Evolutionary conservation across 2,113 vertebrate species (phyloP).

Genomic region (Alces alces): DNA sequence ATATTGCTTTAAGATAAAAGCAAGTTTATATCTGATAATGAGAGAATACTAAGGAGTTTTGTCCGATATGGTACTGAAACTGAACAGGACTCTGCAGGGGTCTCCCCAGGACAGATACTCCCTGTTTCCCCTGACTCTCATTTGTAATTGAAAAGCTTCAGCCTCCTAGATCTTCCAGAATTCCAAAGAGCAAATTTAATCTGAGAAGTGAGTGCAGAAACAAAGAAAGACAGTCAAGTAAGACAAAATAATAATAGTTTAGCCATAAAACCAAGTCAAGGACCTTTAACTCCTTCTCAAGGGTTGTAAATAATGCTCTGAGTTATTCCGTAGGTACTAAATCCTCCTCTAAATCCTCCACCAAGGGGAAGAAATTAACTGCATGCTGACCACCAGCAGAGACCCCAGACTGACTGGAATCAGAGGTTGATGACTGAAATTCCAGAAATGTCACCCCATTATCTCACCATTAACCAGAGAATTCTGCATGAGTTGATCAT

Average conservation of each 20-base stretch:
- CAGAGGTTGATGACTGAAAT: neutral
- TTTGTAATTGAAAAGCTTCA: neutral
- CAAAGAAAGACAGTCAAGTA: neutral
- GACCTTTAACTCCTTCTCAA: neutral
- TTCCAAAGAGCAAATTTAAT: neutral
- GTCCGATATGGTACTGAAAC: neutral
- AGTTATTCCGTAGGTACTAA: neutral
- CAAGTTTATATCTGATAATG: neutral
- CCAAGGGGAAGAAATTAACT: neutral
- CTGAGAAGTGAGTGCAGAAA: neutral
- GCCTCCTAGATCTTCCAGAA: neutral
- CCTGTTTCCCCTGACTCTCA: neutral
- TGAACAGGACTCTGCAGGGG: neutral
- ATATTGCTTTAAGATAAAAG: neutral
- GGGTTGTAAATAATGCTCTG: neutral
- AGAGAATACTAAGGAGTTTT: neutral
- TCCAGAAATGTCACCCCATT: neutral
- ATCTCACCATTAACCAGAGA: neutral
- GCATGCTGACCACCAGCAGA: neutral
- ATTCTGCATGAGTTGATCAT: neutral
- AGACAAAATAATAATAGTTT: neutral
- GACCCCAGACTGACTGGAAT: neutral
- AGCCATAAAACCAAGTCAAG: neutral
- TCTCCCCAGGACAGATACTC: fast-evolving
- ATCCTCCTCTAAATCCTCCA: neutral